Conservation (phyloP, 2,797 vertebrate genomes). For the Sebastes trivittatus region DNA sequence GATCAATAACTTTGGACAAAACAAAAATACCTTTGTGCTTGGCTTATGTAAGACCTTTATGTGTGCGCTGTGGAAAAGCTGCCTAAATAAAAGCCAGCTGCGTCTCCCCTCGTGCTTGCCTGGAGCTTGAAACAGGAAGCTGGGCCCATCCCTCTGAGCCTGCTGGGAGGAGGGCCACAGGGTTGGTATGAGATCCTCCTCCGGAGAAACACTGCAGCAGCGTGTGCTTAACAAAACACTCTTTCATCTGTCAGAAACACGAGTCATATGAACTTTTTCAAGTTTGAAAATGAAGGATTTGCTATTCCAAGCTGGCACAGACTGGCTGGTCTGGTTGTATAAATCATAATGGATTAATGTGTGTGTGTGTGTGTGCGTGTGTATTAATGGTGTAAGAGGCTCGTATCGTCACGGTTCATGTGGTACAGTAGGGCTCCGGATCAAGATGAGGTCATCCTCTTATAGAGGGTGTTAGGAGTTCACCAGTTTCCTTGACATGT, state of each 20-base stretch:
- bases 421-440: background rate
- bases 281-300: background rate
- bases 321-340: background rate
- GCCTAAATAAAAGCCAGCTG: slow-evolving; percentile 59
- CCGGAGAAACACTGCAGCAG: slow-evolving; percentile 23
- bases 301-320: background rate
- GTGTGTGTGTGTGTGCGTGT: background rate
- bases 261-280: slow-evolving; percentile 9
- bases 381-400: background rate
- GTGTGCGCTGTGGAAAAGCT: slow-evolving; percentile 6
- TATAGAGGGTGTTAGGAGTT: background rate
- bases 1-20: background rate
- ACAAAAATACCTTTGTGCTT: slow-evolving; percentile 10
- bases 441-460: slow-evolving; percentile 4
- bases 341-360: slow-evolving; percentile 1
- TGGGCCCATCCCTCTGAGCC: slow-evolving; percentile 24
- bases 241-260: slow-evolving; percentile 31
- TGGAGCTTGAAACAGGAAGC: slow-evolving; percentile 57
- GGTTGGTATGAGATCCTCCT: slow-evolving; percentile 25
- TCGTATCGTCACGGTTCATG: background rate
- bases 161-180: slow-evolving; percentile 29
- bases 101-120: background rate
- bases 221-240: slow-evolving; percentile 9
- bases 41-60: background rate
- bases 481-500: background rate